phyloP scores from a whole-genome alignment of 2,797 vertebrate genomes.

The Loris lydekkerianus region DNA sequence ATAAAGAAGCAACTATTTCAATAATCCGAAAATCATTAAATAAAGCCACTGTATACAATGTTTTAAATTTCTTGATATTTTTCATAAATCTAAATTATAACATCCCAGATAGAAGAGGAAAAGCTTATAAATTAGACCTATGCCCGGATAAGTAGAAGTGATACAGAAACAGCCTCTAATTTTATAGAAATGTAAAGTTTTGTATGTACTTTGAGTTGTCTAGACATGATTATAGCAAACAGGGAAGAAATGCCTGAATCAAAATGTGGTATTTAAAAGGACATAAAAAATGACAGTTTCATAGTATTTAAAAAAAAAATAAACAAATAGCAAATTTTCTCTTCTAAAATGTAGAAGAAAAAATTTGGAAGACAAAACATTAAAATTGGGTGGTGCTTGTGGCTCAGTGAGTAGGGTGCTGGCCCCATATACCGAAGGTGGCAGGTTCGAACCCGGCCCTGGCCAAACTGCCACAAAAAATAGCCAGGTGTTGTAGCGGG shows the following conservation, averaged over 20 bases:
- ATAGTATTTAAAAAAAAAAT: neutral
- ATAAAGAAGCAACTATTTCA: neutral
- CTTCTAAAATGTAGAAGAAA: conserved; percentile 4
- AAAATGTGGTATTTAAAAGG: conserved; percentile 34
- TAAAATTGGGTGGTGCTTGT: neutral
- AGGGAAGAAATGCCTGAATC: neutral
- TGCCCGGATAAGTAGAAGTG: neutral
- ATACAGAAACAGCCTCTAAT: neutral
- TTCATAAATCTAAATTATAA: neutral
- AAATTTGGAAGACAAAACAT: neutral
- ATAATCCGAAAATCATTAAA: neutral
- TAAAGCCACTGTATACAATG: neutral
- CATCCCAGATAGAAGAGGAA: neutral
- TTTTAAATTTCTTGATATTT: neutral
- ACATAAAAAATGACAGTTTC: neutral
- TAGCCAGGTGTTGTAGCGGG: no score
- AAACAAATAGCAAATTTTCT: neutral
- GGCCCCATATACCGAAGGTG: no score
- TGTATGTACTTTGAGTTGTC: neutral
- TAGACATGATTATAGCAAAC: neutral
- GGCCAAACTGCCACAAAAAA: no score
- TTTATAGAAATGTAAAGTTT: neutral
- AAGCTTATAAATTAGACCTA: neutral
- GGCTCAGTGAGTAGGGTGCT: no score
- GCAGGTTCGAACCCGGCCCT: no score